Conservation (phyloP, 2,797 vertebrate genomes). For the Vespertilio murinus region DNA sequence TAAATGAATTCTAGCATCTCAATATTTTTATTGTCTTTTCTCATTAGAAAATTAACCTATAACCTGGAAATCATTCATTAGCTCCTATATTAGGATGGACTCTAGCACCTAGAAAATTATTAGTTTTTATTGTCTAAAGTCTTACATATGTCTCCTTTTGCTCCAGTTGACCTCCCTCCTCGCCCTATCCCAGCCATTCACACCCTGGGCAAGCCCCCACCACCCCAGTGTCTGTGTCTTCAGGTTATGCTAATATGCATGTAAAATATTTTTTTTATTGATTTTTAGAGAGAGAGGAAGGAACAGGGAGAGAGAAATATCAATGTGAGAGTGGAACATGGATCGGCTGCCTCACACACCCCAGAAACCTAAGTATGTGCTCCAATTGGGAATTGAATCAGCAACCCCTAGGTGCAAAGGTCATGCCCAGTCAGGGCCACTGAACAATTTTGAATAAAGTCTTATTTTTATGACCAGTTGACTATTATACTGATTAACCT, state of each 20-base stretch:
- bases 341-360: neutral
- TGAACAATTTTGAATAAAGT: neutral
- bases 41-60: neutral
- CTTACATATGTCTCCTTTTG: neutral
- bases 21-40: neutral
- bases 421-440: neutral
- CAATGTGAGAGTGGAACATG: neutral
- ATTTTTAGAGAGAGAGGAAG: neutral
- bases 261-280: neutral
- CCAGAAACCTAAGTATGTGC: neutral
- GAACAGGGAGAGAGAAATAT: neutral
- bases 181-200: too few species aligned
- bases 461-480: neutral
- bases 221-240: too few species aligned
- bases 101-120: neutral
- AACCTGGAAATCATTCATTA: neutral
- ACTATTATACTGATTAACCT: neutral
- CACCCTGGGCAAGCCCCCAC: too few species aligned
- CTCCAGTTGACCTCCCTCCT: too few species aligned
- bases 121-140: neutral
- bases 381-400: neutral
- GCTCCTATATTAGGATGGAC: neutral
- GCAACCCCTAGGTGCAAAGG: neutral
- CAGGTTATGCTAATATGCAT: too few species aligned
- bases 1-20: neutral